Conservation (phyloP, 2,113 vertebrate species). For the Hypanus sabinus region DNA sequence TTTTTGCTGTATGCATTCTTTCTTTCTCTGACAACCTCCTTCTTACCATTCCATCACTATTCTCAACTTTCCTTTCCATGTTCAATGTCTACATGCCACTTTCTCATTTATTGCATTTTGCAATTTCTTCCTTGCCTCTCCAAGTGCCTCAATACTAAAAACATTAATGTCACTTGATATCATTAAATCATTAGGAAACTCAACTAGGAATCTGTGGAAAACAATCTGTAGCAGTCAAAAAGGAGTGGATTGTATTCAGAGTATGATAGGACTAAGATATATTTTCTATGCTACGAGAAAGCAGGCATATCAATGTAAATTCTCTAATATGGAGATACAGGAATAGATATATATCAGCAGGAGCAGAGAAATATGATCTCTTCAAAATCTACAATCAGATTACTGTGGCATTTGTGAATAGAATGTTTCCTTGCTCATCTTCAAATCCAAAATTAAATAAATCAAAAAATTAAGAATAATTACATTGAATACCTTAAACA, state of each 20-base stretch:
- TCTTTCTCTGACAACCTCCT: neutral
- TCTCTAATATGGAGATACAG: neutral
- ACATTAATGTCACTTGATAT: neutral
- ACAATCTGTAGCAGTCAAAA: neutral
- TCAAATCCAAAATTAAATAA: neutral
- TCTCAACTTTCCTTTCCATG: neutral
- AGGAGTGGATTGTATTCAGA: neutral
- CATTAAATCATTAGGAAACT: neutral
- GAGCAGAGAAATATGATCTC: neutral
- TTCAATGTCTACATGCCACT: neutral
- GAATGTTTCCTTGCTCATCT: conserved; percentile 33
- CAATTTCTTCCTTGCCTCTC: neutral
- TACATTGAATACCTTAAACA: neutral
- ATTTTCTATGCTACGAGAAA: neutral
- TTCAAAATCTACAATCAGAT: neutral
- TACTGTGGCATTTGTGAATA: conserved; percentile 23
- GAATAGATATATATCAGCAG: neutral
- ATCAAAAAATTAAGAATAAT: neutral
- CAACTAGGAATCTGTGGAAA: neutral
- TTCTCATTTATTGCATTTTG: neutral
- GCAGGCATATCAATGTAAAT: neutral
- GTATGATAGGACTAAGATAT: neutral
- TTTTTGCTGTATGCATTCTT: neutral
- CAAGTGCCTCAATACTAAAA: neutral
- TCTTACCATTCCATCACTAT: neutral